Evolutionary conservation across 2,888 invertebrate genomes (phyloP), one percentile per base, ranked within the genome.

Genomic region (Eristalis pertinax): DNA sequence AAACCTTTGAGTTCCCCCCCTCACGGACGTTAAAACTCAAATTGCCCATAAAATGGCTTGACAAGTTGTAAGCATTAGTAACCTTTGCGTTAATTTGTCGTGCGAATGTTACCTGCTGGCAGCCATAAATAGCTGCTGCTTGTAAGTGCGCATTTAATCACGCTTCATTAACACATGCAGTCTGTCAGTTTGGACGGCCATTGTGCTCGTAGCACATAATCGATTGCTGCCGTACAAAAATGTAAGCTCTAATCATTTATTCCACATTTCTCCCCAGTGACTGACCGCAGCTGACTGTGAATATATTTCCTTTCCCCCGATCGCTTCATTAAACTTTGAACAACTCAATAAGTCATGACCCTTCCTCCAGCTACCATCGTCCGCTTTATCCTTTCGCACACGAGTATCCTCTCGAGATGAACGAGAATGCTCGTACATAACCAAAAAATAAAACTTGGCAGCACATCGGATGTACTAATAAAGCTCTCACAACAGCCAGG

Each of bases 241-340:
- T 60, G 19, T 19, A n/a, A 43, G 43, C 43, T n/a, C 43, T 4
- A 43, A 60, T 26, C 26, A 22, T 60, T 26, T 22, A 24, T 60
- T 24, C 50, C 19, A 56, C 56, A 50, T 50, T 38, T 64, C 65
- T 32, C 50, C 50, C 50, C 41, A 35, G 26, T 24, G 4, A 26
- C 24, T 38, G 32, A 11, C 58, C 62, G 19, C 76, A 77, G 76
- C 62, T 70, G 78, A 29, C 70, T 64, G 26, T 38, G 29, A 8
- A 35, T 29, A 50, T 22, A 15, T 58, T 10, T 32, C 32, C n/a
- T 8, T 32, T 32, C 32, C 32, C 32, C 32, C 76, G 26, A 32
- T 35, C 22, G 1, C 64, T 65, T 65, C 56, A 78, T 78, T 64
- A 72, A 78, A 79, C 41, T 79, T 79, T 79, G 72, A 79, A 65